Conservation (phyloP, 1,140 invertebrate species). For the Probaryconus sp. region DNA sequence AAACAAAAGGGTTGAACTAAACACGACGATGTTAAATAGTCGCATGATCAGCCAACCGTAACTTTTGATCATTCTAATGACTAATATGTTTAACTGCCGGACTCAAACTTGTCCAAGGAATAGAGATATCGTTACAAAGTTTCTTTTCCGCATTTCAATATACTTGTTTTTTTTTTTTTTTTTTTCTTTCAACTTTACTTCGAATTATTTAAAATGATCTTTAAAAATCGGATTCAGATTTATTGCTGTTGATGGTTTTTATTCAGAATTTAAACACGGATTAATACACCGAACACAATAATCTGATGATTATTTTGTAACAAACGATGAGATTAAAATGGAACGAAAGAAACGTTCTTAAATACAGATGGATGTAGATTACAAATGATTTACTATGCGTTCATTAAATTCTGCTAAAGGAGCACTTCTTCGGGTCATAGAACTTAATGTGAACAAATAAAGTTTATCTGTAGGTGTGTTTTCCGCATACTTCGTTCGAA, state of each 20-base stretch:
- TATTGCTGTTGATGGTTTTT: no score
- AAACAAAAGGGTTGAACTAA: background rate
- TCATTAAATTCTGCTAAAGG: conserved; percentile 34
- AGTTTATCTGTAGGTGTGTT: conserved; percentile 50
- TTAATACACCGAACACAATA: no score
- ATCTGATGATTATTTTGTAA: no score
- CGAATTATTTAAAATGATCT: no score
- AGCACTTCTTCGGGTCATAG: conserved; percentile 43
- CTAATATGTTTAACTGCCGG: conserved; percentile 19
- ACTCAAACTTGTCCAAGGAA: background rate
- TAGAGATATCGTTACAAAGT: background rate
- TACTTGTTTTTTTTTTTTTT: no score
- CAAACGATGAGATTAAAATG: no score
- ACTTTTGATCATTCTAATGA: conserved; percentile 27
- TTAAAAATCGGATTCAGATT: no score
- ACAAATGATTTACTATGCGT: conserved; percentile 42
- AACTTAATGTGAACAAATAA: conserved; percentile 38
- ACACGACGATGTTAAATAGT: conserved; percentile 21
- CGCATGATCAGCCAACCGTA: conserved; percentile 32
- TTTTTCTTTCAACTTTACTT: no score
- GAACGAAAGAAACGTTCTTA: no score
- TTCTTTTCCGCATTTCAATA: no score
- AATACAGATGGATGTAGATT: conserved; percentile 36
- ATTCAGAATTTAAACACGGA: no score
- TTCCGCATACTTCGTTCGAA: conserved; percentile 39